phyloP scores from a whole-genome alignment of 2,888 invertebrate genomes.

The Phrixothrix hirtus region DNA sequence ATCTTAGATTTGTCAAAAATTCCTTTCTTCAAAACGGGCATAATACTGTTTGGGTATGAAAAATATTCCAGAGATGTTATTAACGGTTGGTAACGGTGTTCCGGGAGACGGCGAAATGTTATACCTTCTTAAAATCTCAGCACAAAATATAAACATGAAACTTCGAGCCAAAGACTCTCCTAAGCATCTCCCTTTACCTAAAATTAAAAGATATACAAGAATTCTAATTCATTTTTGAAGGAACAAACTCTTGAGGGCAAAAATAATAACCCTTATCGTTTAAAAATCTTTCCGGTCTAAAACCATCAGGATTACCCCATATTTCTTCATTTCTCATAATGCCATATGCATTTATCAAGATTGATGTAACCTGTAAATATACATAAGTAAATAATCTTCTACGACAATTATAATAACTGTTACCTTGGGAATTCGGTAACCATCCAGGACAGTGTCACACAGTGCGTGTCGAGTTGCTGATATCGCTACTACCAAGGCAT shows the following conservation, averaged over 20 bases:
- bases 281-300: conserved; percentile 68
- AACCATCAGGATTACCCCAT: conserved; percentile 66
- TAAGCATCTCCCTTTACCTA: conserved; percentile 67
- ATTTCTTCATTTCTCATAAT: conserved; percentile 62
- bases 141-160: conserved; percentile 65
- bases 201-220: no score
- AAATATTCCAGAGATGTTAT: conserved; percentile 61
- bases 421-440: no score
- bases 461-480: no score
- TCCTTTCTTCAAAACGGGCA: no score
- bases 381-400: no score
- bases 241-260: no score
- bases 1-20: no score
- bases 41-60: conserved; percentile 62
- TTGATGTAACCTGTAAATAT: conserved; percentile 49
- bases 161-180: conserved; percentile 67
- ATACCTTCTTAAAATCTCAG: conserved; percentile 63
- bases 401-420: no score
- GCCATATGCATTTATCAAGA: conserved; percentile 53
- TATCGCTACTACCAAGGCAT: no score
- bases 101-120: conserved; percentile 55
- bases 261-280: conserved; percentile 48
- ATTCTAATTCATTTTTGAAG: no score
- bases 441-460: no score
- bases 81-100: conserved; percentile 52